Evolutionary conservation across 1,140 invertebrate genomes (phyloP), one percentile per base, ranked within the genome.

Genomic region (Drosophila leontia): DNA sequence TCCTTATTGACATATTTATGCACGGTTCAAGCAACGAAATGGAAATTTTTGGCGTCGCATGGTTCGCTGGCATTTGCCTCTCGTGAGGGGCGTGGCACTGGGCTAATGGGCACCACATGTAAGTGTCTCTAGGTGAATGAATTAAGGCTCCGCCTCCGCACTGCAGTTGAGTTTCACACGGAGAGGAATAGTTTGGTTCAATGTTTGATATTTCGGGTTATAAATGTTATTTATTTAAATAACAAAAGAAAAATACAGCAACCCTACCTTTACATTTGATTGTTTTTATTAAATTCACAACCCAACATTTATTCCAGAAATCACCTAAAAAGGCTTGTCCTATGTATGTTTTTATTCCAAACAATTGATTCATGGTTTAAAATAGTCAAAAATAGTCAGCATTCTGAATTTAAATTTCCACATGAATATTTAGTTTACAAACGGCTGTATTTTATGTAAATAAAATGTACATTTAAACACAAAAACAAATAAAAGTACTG

Each of bases 1-100:
- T 80, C 70, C 65, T 75, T 87, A 88, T 83, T 86, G 79, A 86
- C 83, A 86, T 86, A 86, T 86, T 86, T 87, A 86, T 82, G 76
- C 83, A 86, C 65, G 83, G 83, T 87, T 86, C 83, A 82, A 79
- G 83, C 70, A 87, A 82, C 75, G 41, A 71, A 87, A 86, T 82
- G 64, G 67, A 75, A 79, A 75, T 85, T 64, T 79, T 75, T 41
- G 77, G 83, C 47, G 51, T 86, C 83, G 51, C 67, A 82, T 86
- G 80, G 63, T 42, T 82, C 79, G 75, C 48, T 82, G 78, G 50
- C 62, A 79, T 56, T 71, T 45, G 39, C 64, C 59, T 32, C 34
- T 29, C 32, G 39, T 35, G 39, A 60, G 64, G 32, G 75, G 75
- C 76, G 75, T 72, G 67, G 76, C 67, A 35, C 39, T 32, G 45